A percentile compares a stretch with the other conserved stretches of the same genome.
These are phyloP conservation scores for Steinernema feltiae DNA, from an alignment of 1,140 invertebrate genomes.

Conservation along the genomic window DNA sequence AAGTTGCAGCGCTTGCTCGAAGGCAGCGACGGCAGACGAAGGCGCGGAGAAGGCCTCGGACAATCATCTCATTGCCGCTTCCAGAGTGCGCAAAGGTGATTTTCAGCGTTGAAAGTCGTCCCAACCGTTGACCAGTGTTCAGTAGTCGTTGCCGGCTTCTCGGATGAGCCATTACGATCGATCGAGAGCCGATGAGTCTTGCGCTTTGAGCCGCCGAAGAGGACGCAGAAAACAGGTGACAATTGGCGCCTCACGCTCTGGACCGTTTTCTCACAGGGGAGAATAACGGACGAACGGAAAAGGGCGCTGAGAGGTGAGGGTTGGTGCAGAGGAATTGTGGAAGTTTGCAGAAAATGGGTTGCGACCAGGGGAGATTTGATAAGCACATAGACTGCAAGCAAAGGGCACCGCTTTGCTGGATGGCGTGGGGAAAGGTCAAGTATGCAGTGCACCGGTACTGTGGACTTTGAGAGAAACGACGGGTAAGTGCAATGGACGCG, in stretches of 20 bases:
- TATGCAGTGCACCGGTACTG: too few relatives aligned
- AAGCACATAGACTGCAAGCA: neutral
- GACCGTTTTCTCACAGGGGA: neutral
- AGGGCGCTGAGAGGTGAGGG: neutral
- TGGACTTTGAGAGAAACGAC: too few relatives aligned
- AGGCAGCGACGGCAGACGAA: too few relatives aligned
- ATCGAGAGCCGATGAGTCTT: neutral
- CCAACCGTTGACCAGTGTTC: neutral
- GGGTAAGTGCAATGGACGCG: too few relatives aligned
- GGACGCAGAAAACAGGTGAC: neutral
- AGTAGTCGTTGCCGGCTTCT: too few relatives aligned
- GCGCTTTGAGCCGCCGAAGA: neutral
- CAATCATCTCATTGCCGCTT: neutral
- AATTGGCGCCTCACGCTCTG: neutral
- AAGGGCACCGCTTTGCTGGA: too few relatives aligned
- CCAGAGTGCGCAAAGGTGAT: neutral
- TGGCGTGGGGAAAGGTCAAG: neutral
- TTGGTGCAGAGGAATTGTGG: neutral
- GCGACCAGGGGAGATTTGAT: too few relatives aligned
- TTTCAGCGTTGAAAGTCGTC: neutral
- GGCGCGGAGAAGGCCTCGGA: neutral
- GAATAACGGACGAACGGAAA: neutral
- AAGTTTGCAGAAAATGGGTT: neutral
- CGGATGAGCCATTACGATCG: conserved; percentile 5
- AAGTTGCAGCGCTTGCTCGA: neutral